Evolutionary conservation across 2,888 invertebrate species (phyloP).

Genomic region (Phragmatobia fuliginosa): DNA sequence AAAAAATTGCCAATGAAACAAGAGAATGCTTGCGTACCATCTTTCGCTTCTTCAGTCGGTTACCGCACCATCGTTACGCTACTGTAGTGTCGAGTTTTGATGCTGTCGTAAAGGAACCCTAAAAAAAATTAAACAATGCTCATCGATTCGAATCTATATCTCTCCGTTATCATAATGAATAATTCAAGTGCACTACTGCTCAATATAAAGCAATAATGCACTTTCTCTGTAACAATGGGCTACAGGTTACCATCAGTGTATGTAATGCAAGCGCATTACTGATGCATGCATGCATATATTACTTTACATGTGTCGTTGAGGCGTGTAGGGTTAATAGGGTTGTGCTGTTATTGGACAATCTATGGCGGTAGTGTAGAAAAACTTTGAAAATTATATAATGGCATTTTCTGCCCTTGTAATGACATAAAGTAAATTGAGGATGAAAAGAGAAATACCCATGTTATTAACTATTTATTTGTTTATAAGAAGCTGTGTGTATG

Average conservation of each 20-base stretch:
- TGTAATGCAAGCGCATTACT: constrained; percentile 52
- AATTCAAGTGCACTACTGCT: constrained; percentile 50
- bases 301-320: constrained; percentile 41
- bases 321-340: constrained; percentile 36
- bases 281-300: constrained; percentile 49
- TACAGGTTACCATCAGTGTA: constrained; percentile 62
- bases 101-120: constrained; percentile 20
- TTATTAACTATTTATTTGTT: no score
- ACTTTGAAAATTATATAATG: neutral
- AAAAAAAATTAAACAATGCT: constrained; percentile 48
- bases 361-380: neutral
- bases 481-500: no score
- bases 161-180: constrained; percentile 54
- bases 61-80: neutral
- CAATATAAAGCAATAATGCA: constrained; percentile 43
- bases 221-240: constrained; percentile 66
- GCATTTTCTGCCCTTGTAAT: no score
- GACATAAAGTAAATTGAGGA: no score
- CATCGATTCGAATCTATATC: constrained; percentile 51
- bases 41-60: neutral
- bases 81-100: neutral
- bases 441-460: no score
- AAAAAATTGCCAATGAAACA: no score
- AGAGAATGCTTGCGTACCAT: neutral
- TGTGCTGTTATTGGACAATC: constrained; percentile 12